Conservation (phyloP, 2,888 invertebrate genomes). For the Uropetala carovei region DNA sequence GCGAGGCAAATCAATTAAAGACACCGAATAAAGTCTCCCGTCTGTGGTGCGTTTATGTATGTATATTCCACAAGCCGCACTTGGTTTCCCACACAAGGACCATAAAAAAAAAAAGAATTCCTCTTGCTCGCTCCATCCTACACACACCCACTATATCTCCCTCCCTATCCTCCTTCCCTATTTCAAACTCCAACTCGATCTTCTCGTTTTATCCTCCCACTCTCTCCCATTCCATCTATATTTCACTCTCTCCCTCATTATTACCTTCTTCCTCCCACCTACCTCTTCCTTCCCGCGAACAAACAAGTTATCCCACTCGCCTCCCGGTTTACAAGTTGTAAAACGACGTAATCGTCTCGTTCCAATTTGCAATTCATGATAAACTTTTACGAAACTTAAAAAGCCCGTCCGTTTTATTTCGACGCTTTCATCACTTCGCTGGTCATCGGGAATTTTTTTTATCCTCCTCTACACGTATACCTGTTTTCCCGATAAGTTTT, state of each 20-base stretch:
- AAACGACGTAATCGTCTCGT: neutral
- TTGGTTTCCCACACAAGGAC: neutral
- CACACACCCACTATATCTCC: no score
- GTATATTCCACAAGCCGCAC: neutral
- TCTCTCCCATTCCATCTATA: neutral
- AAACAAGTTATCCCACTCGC: neutral
- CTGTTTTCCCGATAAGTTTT: neutral
- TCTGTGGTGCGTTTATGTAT: neutral
- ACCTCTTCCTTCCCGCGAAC: neutral
- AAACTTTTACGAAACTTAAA: neutral
- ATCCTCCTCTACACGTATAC: neutral
- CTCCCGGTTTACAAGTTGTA: neutral
- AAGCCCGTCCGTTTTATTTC: neutral
- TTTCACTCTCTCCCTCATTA: neutral
- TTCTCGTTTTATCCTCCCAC: neutral
- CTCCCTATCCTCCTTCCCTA: no score
- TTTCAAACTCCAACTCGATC: no score
- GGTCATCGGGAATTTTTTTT: neutral
- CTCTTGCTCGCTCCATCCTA: no score
- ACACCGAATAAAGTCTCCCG: neutral
- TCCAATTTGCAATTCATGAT: conserved; percentile 15
- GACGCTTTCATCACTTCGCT: neutral
- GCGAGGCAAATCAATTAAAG: neutral
- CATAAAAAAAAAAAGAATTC: neutral
- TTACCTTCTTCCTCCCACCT: neutral